A percentile compares a stretch with the other conserved stretches of the same genome.
Evolutionary conservation across 2,797 vertebrate genomes (phyloP).

Genomic region (Spinus pinus): DNA sequence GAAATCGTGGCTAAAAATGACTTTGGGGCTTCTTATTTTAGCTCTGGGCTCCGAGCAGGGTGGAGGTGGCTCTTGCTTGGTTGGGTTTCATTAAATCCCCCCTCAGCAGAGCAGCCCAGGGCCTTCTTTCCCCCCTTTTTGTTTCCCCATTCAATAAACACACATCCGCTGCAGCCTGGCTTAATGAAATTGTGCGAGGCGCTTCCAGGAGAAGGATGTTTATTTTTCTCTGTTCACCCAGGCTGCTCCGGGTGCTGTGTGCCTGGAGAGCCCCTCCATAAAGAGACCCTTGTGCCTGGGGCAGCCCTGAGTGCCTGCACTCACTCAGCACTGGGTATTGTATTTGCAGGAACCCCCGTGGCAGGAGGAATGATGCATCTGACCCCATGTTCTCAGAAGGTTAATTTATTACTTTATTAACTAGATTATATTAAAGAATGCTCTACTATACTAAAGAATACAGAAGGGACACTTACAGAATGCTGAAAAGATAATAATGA

Average conservation of each 20-base stretch:
- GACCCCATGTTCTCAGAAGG: no score
- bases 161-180: not conserved
- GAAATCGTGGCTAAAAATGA: not conserved
- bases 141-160: conserved; percentile 32
- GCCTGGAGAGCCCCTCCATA: not conserved
- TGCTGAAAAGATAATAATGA: no score
- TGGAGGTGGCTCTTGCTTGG: not conserved
- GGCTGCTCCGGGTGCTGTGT: not conserved
- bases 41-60: not conserved
- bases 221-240: conserved; percentile 21
- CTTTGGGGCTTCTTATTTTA: not conserved
- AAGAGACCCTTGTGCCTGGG: conserved; percentile 19
- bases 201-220: conserved; percentile 29
- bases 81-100: not conserved
- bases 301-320: not conserved
- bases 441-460: no score
- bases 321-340: not conserved
- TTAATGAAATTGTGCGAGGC: conserved; percentile 33
- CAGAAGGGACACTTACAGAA: no score
- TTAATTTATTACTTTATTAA: no score
- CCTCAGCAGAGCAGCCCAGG: not conserved
- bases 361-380: no score
- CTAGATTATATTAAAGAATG: no score
- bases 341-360: not conserved
- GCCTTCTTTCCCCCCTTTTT: not conserved